Conservation (phyloP, 1,140 invertebrate species). For the Homarus americanus region DNA sequence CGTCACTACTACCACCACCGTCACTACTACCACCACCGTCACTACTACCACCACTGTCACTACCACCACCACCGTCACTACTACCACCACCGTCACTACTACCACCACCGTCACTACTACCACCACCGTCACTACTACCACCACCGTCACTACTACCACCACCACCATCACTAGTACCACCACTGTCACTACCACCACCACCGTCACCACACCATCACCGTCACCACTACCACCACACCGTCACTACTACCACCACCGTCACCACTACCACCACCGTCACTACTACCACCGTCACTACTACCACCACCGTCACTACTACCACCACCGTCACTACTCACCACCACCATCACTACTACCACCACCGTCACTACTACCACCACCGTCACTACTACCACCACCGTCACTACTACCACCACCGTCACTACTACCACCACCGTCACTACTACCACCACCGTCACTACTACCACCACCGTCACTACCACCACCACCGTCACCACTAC, state of each 20-base stretch:
- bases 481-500: background rate
- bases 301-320: background rate
- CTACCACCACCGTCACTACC: background rate
- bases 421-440: background rate
- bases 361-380: background rate
- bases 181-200: no score
- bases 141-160: background rate
- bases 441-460: background rate
- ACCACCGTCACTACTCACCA: background rate
- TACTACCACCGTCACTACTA: background rate
- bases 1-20: background rate
- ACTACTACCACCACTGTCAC: background rate
- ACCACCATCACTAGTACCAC: no score
- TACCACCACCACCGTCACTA: background rate
- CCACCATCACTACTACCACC: background rate
- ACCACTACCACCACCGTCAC: background rate
- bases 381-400: background rate
- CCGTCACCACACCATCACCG: no score
- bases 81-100: background rate
- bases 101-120: background rate
- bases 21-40: background rate
- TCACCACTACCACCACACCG: no score
- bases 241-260: no score
- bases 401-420: background rate
- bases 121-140: background rate